Percentiles rank a stretch among this genome's conserved stretches.
Conservation (phyloP, 2,888 invertebrate genomes). For the Drosophila pegasa region DNA sequence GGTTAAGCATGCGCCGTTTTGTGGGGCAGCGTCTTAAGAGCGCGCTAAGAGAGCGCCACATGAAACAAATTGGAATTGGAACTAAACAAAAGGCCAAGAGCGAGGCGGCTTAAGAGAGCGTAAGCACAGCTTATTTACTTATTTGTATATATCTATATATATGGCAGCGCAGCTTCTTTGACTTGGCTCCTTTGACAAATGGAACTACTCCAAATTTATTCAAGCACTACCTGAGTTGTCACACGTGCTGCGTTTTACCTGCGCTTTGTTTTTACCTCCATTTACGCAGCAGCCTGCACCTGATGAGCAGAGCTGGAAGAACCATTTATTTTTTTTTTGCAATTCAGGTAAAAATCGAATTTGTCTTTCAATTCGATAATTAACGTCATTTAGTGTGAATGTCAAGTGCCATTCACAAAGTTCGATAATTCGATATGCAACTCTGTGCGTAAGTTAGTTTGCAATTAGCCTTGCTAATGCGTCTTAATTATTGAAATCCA, state of each 20-base stretch:
- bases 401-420: neutral
- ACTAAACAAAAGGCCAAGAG: constrained; percentile 29
- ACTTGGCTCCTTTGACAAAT: constrained; percentile 17
- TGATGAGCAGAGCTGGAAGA: constrained; percentile 27
- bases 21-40: constrained; percentile 30
- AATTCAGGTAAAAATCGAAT: neutral
- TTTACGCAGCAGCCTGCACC: constrained; percentile 33
- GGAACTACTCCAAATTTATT: neutral
- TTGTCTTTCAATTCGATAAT: neutral
- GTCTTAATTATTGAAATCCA: neutral
- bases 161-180: neutral
- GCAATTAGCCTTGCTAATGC: neutral
- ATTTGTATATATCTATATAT: neutral
- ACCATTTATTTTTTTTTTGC: constrained; percentile 8
- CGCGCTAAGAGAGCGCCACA: constrained; percentile 9
- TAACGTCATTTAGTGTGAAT: neutral
- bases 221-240: constrained; percentile 27
- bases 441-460: neutral
- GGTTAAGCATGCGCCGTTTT: constrained; percentile 27
- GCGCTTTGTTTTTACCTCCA: neutral
- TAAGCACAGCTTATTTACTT: neutral
- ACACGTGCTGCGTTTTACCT: constrained; percentile 35
- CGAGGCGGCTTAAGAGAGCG: constrained; percentile 32
- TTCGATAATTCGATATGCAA: constrained; percentile 8
- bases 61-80: constrained; percentile 57